Evolutionary conservation across 2,888 invertebrate species (phyloP).

Genomic region (Ophion slaviceki): DNA sequence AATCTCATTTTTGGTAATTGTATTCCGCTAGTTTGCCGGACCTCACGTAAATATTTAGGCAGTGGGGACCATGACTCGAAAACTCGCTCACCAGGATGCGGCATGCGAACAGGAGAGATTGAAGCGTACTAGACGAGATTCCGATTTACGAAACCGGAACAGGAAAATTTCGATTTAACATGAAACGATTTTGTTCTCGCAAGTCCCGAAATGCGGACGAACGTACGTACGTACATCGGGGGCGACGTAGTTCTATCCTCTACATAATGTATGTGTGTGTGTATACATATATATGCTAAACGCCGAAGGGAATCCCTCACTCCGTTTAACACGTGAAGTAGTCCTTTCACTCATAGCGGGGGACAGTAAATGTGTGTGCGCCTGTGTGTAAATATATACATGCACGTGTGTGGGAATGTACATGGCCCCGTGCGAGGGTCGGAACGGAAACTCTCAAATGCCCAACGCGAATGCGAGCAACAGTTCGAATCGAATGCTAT

Average conservation of each 20-base stretch:
- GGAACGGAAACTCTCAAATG: slow-evolving; percentile 26
- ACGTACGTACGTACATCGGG: background rate
- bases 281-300: background rate
- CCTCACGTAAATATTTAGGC: background rate
- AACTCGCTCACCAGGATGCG: slow-evolving; percentile 7
- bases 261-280: background rate
- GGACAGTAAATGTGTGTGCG: background rate
- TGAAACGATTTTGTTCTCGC: slow-evolving; percentile 24
- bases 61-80: slow-evolving; percentile 15
- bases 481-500: slow-evolving; percentile 30
- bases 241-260: background rate
- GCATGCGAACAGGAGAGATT: slow-evolving; percentile 41
- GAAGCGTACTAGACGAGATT: slow-evolving; percentile 37
- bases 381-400: background rate
- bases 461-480: slow-evolving; percentile 7
- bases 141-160: slow-evolving; percentile 36
- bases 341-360: background rate
- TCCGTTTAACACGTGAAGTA: background rate
- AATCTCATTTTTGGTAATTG: too few species aligned
- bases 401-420: background rate
- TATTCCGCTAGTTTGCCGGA: too few species aligned
- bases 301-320: background rate
- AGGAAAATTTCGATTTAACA: slow-evolving; percentile 48
- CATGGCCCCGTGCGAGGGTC: slow-evolving; percentile 1
- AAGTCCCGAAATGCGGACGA: background rate